A percentile compares a stretch with the other conserved stretches of the same genome.
phyloP scores from a whole-genome alignment of 2,797 vertebrate genomes.

The Cheirogaleus major region DNA sequence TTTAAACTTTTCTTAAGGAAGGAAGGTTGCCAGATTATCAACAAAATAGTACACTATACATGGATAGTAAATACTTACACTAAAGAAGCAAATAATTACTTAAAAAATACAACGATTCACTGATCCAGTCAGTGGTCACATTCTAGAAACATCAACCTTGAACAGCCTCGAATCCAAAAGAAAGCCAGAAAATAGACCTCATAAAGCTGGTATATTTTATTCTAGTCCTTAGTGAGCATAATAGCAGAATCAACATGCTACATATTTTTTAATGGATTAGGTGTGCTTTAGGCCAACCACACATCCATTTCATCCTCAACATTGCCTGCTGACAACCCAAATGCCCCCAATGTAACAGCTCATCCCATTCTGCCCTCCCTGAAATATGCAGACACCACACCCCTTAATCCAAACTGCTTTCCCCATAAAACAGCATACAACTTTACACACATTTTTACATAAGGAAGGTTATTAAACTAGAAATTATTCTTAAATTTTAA shows the following conservation, averaged over 20 bases:
- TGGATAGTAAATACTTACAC: neutral
- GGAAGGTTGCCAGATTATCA: neutral
- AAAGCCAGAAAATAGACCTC: neutral
- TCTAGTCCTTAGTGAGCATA: neutral
- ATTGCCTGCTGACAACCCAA: neutral
- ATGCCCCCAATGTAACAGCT: neutral
- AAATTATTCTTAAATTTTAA: neutral
- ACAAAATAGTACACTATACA: neutral
- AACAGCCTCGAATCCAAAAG: neutral
- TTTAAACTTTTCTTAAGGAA: slow-evolving; percentile 30
- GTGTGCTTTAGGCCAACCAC: neutral
- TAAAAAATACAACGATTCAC: slow-evolving; percentile 24
- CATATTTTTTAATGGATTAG: neutral
- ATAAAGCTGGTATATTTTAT: neutral
- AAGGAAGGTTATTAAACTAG: slow-evolving; percentile 24
- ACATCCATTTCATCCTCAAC: neutral
- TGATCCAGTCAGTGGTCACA: neutral
- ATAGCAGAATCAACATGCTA: neutral
- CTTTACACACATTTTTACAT: neutral
- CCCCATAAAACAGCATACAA: neutral
- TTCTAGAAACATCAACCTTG: neutral
- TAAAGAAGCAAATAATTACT: neutral
- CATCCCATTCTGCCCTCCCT: neutral
- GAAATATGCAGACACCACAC: neutral
- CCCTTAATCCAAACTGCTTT: slow-evolving; percentile 9